Base-by-base conservation (phyloP, 2,113 vertebrate species). In the Colistium nudipinnis region DNA sequence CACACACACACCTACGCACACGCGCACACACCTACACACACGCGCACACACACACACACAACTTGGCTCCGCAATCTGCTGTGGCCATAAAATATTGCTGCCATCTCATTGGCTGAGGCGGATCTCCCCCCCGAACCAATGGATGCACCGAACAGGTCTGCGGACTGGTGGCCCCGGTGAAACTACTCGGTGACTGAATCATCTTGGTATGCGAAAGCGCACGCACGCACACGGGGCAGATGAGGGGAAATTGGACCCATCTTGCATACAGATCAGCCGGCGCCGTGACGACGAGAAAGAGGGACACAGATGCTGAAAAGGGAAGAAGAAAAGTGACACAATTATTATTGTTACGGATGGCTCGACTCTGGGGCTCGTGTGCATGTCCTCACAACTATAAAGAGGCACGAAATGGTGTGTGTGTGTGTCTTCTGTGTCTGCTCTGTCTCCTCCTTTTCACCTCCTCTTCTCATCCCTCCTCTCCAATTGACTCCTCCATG, bases 171-270 rank as follows among this genome's bases (percentile, higher is more conserved):
- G 68, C 36, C n/a, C 74, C 47, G 60, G 70, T 76, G 53, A 81
- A 87, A 85, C 82, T 87, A 85, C 86, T 84, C 41, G 19, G 84
- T 67, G 74, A 88, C 84, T 84, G 80, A 70, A 70, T 76, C 35
- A 55, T 56, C 54, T 43, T 67, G 60, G 71, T 77, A 55, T 74
- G 69, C 55, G 71, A 43, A 63, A 56, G 67, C 60, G 56, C 41
- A 72, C 30, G 51, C 41, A 71, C 0, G 43, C 19, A 52, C 1
- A 43, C 16, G 67, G 62, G 76, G 62, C 67, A 78, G 69, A 78
- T 80, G 68, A 79, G 59, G 64, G 38, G 60, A 70, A 47, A 62
- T 2, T 9, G 35, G 28, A 68, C 57, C 49, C 2, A 43, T 68
- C 61, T 62, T 39, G 83, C 67, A 85, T 82, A 60, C 68, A 66